Conservation (phyloP, 1,140 invertebrate genomes). For the Mamestra configurata region DNA sequence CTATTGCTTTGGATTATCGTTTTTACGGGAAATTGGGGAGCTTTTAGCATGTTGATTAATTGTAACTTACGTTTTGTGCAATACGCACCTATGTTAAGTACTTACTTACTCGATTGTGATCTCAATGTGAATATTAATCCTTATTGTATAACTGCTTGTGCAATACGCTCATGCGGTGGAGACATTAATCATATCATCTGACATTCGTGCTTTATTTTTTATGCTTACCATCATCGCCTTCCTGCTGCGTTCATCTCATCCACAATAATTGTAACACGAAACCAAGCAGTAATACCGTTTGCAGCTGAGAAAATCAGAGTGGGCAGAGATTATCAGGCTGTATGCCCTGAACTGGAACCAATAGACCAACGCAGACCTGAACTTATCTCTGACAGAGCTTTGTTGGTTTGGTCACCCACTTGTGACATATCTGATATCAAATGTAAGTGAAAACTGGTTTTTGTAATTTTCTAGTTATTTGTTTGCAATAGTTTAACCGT, state of each 20-base stretch:
- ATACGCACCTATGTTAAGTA: conserved; percentile 27
- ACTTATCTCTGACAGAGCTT: conserved; percentile 93
- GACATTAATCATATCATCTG: conserved; percentile 63
- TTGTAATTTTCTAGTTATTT: neutral
- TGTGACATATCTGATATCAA: conserved; percentile 95
- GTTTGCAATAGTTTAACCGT: conserved; percentile 38
- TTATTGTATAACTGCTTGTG: conserved; percentile 6
- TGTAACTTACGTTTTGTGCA: conserved; percentile 14
- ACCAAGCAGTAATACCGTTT: conserved; percentile 89
- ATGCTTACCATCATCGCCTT: conserved; percentile 84
- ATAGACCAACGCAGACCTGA: conserved; percentile 89
- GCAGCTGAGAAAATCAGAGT: conserved; percentile 97
- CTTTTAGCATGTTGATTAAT: conserved; percentile 53
- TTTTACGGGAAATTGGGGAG: conserved; percentile 29
- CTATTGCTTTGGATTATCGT: conserved; percentile 31
- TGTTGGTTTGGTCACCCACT: conserved; percentile 98
- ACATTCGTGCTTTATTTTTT: conserved; percentile 84
- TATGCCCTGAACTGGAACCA: conserved; percentile 93
- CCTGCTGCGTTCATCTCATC: conserved; percentile 83
- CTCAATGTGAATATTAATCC: conserved; percentile 27
- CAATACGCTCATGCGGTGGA: conserved; percentile 22
- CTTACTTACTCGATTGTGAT: conserved; percentile 31
- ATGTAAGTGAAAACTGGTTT: conserved; percentile 89
- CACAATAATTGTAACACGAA: conserved; percentile 73
- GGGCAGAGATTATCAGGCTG: conserved; percentile 97